A percentile compares a stretch with the other conserved stretches of the same genome.
Conservation (phyloP, 2,888 invertebrate species). For the Gastrophysa polygoni region DNA sequence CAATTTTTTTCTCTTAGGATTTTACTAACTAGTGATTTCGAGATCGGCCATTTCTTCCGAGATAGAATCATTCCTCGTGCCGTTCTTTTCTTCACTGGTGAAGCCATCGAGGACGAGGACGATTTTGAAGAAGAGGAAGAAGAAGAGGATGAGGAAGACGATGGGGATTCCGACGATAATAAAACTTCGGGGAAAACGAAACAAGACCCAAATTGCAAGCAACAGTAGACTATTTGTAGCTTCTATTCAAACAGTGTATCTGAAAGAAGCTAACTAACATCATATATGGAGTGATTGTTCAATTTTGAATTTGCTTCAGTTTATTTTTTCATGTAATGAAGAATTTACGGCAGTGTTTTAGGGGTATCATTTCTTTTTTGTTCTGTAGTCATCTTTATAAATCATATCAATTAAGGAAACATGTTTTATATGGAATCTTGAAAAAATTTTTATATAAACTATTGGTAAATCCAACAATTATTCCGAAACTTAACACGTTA, state of each 20-base stretch:
- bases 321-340: too few species aligned
- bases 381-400: too few species aligned
- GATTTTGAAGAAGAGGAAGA: slow-evolving; percentile 78
- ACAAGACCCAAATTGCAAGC: slow-evolving; percentile 56
- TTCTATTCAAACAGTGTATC: not conserved
- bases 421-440: too few species aligned
- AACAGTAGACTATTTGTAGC: slow-evolving; percentile 45
- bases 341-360: too few species aligned
- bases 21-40: slow-evolving; percentile 92
- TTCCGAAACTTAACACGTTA: too few species aligned
- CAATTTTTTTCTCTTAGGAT: slow-evolving; percentile 59
- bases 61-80: slow-evolving; percentile 97
- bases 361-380: too few species aligned
- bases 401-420: too few species aligned
- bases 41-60: slow-evolving; percentile 97
- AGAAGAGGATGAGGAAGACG: slow-evolving; percentile 80
- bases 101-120: slow-evolving; percentile 80
- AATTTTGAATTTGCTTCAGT: too few species aligned
- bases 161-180: slow-evolving; percentile 63
- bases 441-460: too few species aligned
- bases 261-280: not conserved
- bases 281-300: too few species aligned
- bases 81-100: slow-evolving; percentile 95
- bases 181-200: slow-evolving; percentile 40
- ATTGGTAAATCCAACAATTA: too few species aligned